Evolutionary conservation across 2,888 invertebrate genomes (phyloP).

Genomic region (Dusona sp.): DNA sequence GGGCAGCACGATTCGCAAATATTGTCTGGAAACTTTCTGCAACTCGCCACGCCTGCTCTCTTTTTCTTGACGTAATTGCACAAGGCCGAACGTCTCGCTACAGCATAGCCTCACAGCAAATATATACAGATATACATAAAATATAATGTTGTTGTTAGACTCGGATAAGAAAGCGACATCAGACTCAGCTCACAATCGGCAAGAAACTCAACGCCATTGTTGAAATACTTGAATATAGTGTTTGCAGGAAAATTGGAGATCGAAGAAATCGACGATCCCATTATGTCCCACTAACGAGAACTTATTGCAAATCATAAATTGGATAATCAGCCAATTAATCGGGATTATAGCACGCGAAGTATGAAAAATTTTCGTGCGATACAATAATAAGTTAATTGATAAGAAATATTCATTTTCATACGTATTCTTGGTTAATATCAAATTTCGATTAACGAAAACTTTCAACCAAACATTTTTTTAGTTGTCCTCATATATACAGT

Average conservation of each 20-base stretch:
- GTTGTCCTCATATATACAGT: not conserved
- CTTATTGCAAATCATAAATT: conserved; percentile 59
- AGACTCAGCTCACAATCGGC: conserved; percentile 13
- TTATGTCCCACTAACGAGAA: conserved; percentile 25
- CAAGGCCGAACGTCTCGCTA: conserved; percentile 75
- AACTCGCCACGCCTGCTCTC: conserved; percentile 72
- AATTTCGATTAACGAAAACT: not conserved
- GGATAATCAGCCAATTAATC: conserved; percentile 48
- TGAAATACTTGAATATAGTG: conserved; percentile 57
- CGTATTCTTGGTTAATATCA: not conserved
- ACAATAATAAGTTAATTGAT: not conserved
- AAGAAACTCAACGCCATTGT: conserved; percentile 58
- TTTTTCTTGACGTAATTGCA: conserved; percentile 77
- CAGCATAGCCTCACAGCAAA: conserved; percentile 25
- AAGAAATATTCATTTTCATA: not conserved
- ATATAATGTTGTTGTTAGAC: conserved; percentile 24
- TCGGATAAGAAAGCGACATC: conserved; percentile 40
- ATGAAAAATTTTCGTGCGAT: not conserved
- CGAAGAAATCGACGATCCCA: conserved; percentile 30
- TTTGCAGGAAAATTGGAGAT: conserved; percentile 49
- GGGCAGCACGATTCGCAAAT: conserved; percentile 42
- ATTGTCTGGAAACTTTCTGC: conserved; percentile 52
- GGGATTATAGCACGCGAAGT: not conserved
- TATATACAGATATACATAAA: conserved; percentile 24
- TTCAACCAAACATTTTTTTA: not conserved